Evolutionary conservation across 2,113 vertebrate genomes (phyloP), one percentile per base, ranked within the genome.

Genomic region (Suricata suricatta): DNA sequence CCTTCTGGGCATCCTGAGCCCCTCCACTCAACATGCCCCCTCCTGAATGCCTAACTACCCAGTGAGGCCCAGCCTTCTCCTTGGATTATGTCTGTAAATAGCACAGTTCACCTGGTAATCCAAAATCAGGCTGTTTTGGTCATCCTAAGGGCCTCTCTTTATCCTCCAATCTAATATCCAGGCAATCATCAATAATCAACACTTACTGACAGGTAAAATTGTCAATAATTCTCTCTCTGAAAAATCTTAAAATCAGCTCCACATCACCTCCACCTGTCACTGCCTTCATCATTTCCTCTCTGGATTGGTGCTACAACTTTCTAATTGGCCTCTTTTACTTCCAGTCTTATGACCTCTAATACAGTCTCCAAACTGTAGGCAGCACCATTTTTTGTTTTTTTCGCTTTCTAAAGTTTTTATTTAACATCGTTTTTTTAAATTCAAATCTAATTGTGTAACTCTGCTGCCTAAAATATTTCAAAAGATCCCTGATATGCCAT

Each of bases 381-480:
- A 64, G 17, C 41, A 19, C 50, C 38, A n/a, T 47, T 57, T 80
- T 52, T 60, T 7, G 3, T 25, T 63, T 63, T 27, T 63, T 29
- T 64, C 38, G 41, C 41, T 41, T 41, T 41, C 41, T 41, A 41
- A 41, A 41, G 3, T 41, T 41, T 41, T 5, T 41, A 41, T 41
- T 41, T 41, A 41, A 41, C 41, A 41, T 4, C 41, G 41, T 41
- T 41, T 41, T 41, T 41, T 41, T 41, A 44, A 47, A 84, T 76
- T 31, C 57, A 95, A 68, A 89, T 47, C 60, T 88, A 35, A 94
- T 31, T 35, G 35, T 41, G 35, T 77, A 93, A 95, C 66, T 93
- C 74, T 90, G 54, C 29, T 63, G 0, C 84, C 87, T 76, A 74
- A 90, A 90, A 38, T 71, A 92, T 21, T 47, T 96, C 60, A 94